These are phyloP conservation scores for Heliothis peltigera DNA, from an alignment of 2,888 invertebrate species.

Conservation along the genomic window DNA sequence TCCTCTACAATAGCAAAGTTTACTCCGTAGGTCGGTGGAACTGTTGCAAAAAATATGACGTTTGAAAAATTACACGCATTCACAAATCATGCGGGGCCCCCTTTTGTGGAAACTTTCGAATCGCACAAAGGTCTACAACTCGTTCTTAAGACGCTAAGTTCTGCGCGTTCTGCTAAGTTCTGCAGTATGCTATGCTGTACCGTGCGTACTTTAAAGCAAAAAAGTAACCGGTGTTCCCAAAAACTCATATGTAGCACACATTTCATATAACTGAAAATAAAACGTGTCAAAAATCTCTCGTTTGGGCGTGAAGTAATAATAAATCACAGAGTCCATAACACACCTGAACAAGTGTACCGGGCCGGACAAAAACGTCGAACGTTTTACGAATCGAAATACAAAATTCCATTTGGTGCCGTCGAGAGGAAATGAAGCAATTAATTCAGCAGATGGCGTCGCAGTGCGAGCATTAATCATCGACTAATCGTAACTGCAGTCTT, in stretches of 20 bases:
- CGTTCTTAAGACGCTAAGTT: constrained; percentile 81
- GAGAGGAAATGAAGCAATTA: constrained; percentile 90
- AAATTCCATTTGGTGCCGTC: constrained; percentile 88
- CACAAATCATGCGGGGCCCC: constrained; percentile 88
- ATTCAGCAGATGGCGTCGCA: constrained; percentile 89
- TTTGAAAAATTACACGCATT: constrained; percentile 90
- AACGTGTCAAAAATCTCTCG: constrained; percentile 68
- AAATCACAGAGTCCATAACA: constrained; percentile 81
- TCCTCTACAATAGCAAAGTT: constrained; percentile 85
- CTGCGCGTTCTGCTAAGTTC: no score
- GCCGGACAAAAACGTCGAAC: constrained; percentile 81
- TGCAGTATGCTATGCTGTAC: constrained; percentile 68
- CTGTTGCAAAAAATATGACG: constrained; percentile 89
- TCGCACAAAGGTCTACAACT: constrained; percentile 85
- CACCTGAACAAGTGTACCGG: constrained; percentile 80
- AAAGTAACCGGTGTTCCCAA: constrained; percentile 56
- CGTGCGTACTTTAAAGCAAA: constrained; percentile 58
- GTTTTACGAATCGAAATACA: constrained; percentile 85
- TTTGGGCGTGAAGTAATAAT: constrained; percentile 74
- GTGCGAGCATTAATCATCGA: constrained; percentile 89
- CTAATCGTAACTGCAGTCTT: constrained; percentile 90
- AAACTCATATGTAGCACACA: constrained; percentile 19
- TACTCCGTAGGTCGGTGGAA: constrained; percentile 83
- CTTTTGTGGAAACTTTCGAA: constrained; percentile 86
- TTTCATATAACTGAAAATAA: constrained; percentile 53